Percentiles rank a stretch among this genome's conserved stretches.
phyloP scores from a whole-genome alignment of 2,113 vertebrate genomes.

The Carassius carassius region DNA sequence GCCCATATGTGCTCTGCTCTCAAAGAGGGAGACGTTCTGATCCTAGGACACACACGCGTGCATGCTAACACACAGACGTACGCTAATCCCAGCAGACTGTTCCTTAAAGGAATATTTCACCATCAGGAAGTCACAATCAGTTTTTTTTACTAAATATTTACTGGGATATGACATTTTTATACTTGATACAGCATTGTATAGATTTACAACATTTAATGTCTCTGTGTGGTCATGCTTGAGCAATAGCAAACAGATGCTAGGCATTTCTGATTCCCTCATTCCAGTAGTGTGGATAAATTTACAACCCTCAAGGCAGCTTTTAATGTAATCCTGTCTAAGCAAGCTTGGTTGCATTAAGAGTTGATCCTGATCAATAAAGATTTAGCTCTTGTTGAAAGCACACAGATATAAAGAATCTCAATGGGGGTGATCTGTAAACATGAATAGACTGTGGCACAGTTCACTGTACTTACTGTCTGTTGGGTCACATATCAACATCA shows the following conservation, averaged over 20 bases:
- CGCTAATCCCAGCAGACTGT: background rate
- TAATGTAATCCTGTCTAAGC: constrained; percentile 36
- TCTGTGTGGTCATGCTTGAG: background rate
- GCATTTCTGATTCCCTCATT: constrained; percentile 9
- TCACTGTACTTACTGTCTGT: constrained; percentile 4
- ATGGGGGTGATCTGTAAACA: background rate
- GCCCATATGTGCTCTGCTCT: constrained; percentile 47
- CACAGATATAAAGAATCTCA: constrained; percentile 10
- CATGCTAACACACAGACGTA: background rate
- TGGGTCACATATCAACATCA: background rate
- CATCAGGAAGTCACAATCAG: background rate
- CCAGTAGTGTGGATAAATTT: constrained; percentile 28
- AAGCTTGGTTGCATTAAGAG: constrained; percentile 23
- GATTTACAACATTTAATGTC: background rate
- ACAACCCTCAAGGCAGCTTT: constrained; percentile 23
- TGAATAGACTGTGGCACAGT: background rate
- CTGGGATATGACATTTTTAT: background rate
- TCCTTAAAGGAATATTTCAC: background rate
- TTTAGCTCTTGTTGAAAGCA: constrained; percentile 2
- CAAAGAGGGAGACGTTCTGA: constrained; percentile 9
- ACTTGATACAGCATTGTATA: background rate
- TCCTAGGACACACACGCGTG: background rate
- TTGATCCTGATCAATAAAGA: constrained; percentile 43
- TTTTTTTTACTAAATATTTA: background rate
- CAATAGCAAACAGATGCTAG: constrained; percentile 4